Percentiles rank a stretch among this genome's conserved stretches.
Evolutionary conservation across 2,797 vertebrate genomes (phyloP).

Genomic region (Notamacropus eugenii): DNA sequence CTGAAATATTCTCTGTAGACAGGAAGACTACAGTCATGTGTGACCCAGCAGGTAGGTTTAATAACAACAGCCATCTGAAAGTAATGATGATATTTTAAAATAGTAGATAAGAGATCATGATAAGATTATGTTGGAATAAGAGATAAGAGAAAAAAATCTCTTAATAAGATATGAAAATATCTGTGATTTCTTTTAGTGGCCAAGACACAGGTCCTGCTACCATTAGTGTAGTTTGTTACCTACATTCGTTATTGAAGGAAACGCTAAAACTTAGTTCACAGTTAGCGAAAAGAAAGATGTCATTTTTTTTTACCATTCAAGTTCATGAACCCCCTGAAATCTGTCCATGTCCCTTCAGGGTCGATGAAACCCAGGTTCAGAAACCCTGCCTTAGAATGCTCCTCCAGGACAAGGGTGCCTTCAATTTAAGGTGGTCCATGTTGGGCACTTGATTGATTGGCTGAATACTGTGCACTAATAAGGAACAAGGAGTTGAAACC

Average conservation of each 20-base stretch:
- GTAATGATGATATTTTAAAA: not conserved
- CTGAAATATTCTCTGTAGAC: not conserved
- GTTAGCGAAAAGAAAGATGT: not conserved
- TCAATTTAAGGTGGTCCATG: not conserved
- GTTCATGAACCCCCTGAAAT: not conserved
- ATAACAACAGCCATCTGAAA: not conserved
- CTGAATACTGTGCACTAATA: not conserved
- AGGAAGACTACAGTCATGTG: not conserved
- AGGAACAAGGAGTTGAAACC: not conserved
- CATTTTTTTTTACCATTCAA: not conserved
- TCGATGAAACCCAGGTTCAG: not conserved
- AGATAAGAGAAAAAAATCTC: no score
- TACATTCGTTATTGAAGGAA: not conserved
- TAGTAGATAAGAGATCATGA: no score
- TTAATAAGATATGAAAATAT: not conserved
- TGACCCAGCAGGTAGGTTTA: not conserved
- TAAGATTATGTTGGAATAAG: no score
- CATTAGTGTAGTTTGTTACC: not conserved
- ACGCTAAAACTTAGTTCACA: not conserved
- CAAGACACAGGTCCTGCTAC: not conserved
- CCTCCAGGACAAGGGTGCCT: not conserved
- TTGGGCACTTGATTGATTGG: not conserved
- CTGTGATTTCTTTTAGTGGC: not conserved
- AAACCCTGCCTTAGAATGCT: not conserved
- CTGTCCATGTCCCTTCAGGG: not conserved